A percentile compares a stretch with the other conserved stretches of the same genome.
Evolutionary conservation across 2,113 vertebrate species (phyloP).

Genomic region (Ciconia stormi): DNA sequence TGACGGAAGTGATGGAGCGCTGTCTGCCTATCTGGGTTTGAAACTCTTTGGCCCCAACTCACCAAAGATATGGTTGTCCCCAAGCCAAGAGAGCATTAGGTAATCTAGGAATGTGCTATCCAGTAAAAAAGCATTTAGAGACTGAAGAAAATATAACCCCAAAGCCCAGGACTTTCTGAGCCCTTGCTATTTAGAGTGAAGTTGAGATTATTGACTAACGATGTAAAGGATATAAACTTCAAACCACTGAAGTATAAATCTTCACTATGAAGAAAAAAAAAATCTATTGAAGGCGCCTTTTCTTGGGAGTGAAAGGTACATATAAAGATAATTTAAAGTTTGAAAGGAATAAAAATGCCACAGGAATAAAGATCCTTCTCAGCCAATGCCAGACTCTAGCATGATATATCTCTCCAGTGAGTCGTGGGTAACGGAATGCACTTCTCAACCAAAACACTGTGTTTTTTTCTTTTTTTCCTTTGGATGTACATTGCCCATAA

Average conservation of each 20-base stretch:
- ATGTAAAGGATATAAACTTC: constrained; percentile 19
- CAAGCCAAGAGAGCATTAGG: background rate
- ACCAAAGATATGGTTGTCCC: background rate
- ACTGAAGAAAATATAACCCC: background rate
- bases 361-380: constrained; percentile 47
- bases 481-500: background rate
- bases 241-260: constrained; percentile 46
- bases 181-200: background rate
- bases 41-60: background rate
- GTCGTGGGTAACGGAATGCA: background rate
- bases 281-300: background rate
- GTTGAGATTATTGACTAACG: constrained; percentile 30
- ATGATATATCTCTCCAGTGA: constrained; percentile 33
- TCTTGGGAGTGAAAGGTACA: constrained; percentile 33
- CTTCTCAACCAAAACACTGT: constrained; percentile 21
- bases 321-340: constrained; percentile 58
- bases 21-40: background rate
- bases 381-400: background rate
- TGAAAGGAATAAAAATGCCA: constrained; percentile 36
- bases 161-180: background rate
- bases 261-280: constrained; percentile 23
- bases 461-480: background rate
- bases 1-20: background rate
- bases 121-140: background rate
- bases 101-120: background rate